Conservation (phyloP, 2,888 invertebrate species). For the Heteropelma amictum region DNA sequence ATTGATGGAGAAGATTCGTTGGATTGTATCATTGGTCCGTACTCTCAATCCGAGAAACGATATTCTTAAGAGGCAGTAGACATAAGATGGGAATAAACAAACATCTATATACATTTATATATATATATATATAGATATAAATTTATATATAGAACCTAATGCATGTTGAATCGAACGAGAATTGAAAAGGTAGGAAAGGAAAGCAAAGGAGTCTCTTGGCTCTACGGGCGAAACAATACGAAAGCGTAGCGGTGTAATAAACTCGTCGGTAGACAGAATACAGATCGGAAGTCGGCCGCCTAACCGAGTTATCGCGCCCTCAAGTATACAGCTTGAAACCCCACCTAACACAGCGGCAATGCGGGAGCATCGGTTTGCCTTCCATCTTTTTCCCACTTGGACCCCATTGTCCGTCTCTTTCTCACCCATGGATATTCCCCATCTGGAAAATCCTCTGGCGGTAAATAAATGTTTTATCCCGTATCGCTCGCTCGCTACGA, state of each 20-base stretch:
- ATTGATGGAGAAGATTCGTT: constrained; percentile 20
- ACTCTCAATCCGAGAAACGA: constrained; percentile 44
- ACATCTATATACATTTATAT: background rate
- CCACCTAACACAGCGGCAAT: constrained; percentile 31
- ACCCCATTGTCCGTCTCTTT: constrained; percentile 10
- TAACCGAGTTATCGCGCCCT: constrained; percentile 73
- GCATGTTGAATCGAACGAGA: constrained; percentile 34
- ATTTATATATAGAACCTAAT: background rate
- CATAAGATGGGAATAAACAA: background rate
- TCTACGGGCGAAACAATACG: constrained; percentile 57
- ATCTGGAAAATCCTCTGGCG: constrained; percentile 74
- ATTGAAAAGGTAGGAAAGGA: constrained; percentile 40
- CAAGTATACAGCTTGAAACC: constrained; percentile 61
- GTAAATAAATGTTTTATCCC: constrained; percentile 76
- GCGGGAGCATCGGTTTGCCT: constrained; percentile 28
- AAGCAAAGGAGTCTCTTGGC: constrained; percentile 59
- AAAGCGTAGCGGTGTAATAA: constrained; percentile 67
- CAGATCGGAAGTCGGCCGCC: constrained; percentile 74
- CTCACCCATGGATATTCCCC: constrained; percentile 50
- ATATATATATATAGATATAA: background rate
- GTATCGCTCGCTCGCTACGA: constrained; percentile 46
- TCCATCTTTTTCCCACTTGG: constrained; percentile 26
- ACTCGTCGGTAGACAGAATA: constrained; percentile 74
- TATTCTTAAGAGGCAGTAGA: constrained; percentile 41
- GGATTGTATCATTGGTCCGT: constrained; percentile 44